These are phyloP conservation scores for Bugulina stolonifera DNA, from an alignment of 2,888 invertebrate genomes.

Conservation along the genomic window DNA sequence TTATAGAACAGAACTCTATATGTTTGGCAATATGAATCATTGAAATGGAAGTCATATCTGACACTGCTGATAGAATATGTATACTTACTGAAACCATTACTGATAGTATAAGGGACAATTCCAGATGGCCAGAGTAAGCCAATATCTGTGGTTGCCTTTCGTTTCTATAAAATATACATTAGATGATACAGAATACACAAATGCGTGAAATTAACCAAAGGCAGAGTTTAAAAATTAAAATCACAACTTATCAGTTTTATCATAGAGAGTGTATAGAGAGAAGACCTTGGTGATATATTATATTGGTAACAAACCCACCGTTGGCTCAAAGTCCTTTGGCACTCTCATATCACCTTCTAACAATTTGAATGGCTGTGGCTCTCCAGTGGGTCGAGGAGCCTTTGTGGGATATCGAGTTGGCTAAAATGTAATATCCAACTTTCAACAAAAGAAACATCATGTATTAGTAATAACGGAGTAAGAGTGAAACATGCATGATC, in stretches of 20 bases:
- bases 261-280: no score
- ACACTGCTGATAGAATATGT: neutral
- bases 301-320: neutral
- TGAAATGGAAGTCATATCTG: neutral
- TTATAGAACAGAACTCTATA: neutral
- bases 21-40: neutral
- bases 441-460: no score
- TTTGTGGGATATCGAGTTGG: neutral
- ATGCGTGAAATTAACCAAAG: no score
- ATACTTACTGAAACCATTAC: constrained; percentile 29
- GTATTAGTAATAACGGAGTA: neutral
- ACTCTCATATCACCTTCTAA: constrained; percentile 13
- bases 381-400: neutral
- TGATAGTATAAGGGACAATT: constrained; percentile 37
- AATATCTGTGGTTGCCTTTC: constrained; percentile 35
- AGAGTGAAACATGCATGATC: neutral
- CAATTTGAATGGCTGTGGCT: neutral
- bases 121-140: constrained; percentile 37
- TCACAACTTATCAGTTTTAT: no score
- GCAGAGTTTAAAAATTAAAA: no score
- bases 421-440: no score
- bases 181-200: neutral
- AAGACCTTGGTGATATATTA: no score
- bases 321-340: neutral
- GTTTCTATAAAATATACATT: constrained; percentile 35